These are phyloP conservation scores for Drosophila tristis DNA, from an alignment of 1,140 invertebrate genomes.

Conservation along the genomic window DNA sequence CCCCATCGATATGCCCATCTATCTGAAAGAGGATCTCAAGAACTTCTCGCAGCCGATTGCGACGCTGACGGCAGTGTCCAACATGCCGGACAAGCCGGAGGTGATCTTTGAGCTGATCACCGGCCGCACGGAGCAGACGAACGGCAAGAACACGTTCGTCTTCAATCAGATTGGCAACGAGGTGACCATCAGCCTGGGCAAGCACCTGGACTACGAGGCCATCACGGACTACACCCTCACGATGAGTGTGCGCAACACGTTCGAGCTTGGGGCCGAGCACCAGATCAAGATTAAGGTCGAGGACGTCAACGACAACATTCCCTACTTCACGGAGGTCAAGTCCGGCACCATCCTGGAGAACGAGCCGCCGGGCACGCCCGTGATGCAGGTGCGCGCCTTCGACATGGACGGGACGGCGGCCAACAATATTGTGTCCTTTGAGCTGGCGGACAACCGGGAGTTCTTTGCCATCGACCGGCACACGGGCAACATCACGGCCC, in stretches of 20 bases:
- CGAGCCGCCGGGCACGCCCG: slow-evolving; percentile 90
- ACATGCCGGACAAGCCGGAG: slow-evolving; percentile 89
- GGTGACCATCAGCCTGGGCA: slow-evolving; percentile 90
- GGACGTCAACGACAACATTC: slow-evolving; percentile 95
- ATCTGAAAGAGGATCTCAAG: slow-evolving; percentile 89
- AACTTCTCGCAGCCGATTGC: slow-evolving; percentile 89
- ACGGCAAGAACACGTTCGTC: slow-evolving; percentile 91
- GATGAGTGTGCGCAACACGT: slow-evolving; percentile 92
- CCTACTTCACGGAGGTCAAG: slow-evolving; percentile 91
- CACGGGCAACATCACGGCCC: slow-evolving; percentile 94
- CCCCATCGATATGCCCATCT: slow-evolving; percentile 86
- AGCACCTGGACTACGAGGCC: slow-evolving; percentile 92
- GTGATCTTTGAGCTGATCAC: slow-evolving; percentile 91
- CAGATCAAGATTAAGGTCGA: slow-evolving; percentile 90
- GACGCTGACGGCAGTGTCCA: slow-evolving; percentile 89
- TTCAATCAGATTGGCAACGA: slow-evolving; percentile 88
- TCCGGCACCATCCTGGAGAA: slow-evolving; percentile 93
- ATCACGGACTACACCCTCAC: slow-evolving; percentile 93
- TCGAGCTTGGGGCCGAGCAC: slow-evolving; percentile 90
- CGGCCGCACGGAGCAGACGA: slow-evolving; percentile 93
- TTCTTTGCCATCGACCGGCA: slow-evolving; percentile 91
- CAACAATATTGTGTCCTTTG: slow-evolving; percentile 92
- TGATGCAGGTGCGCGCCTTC: slow-evolving; percentile 93
- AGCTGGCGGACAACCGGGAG: slow-evolving; percentile 88
- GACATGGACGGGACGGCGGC: slow-evolving; percentile 93